Evolutionary conservation across 2,113 vertebrate species (phyloP).

Genomic region (Tragelaphus strepsiceros): DNA sequence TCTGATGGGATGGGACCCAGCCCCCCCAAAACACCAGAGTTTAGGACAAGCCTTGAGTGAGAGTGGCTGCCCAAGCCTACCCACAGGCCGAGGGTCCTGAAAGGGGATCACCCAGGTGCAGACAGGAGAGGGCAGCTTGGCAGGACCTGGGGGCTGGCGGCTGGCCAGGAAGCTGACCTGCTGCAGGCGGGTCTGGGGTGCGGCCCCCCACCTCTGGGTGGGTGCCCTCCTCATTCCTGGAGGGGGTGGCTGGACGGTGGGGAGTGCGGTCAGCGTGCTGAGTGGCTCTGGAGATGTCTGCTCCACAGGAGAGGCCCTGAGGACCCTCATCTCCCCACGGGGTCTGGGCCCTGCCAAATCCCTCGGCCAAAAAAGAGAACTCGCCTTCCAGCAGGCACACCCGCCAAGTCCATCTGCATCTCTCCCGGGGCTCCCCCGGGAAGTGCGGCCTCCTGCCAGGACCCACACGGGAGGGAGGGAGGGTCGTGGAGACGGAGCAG

Average conservation of each 20-base stretch:
- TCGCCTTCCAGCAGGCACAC: not conserved
- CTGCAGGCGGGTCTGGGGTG: accelerated
- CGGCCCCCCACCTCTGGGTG: not conserved
- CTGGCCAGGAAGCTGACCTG: not conserved
- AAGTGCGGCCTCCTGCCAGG: not conserved
- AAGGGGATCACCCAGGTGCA: not conserved
- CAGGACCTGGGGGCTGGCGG: not conserved
- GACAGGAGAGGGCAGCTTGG: not conserved
- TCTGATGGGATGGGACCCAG: accelerated
- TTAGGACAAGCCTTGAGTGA: not conserved
- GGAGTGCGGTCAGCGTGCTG: not conserved
- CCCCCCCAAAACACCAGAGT: not conserved
- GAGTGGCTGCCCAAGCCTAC: not conserved
- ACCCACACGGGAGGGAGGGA: not conserved
- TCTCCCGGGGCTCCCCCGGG: not conserved
- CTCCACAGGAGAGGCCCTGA: constrained; percentile 5
- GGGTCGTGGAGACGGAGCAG: not conserved
- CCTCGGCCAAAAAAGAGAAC: constrained; percentile 32
- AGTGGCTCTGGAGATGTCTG: not conserved
- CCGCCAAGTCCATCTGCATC: not conserved
- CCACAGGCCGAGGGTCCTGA: not conserved
- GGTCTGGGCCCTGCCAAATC: constrained; percentile 42
- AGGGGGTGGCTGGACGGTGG: not conserved
- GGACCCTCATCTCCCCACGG: constrained; percentile 46
- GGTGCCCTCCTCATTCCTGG: not conserved